Base-by-base conservation (phyloP, 1,140 invertebrate genomes). In the Platorchestia sp. region DNA sequence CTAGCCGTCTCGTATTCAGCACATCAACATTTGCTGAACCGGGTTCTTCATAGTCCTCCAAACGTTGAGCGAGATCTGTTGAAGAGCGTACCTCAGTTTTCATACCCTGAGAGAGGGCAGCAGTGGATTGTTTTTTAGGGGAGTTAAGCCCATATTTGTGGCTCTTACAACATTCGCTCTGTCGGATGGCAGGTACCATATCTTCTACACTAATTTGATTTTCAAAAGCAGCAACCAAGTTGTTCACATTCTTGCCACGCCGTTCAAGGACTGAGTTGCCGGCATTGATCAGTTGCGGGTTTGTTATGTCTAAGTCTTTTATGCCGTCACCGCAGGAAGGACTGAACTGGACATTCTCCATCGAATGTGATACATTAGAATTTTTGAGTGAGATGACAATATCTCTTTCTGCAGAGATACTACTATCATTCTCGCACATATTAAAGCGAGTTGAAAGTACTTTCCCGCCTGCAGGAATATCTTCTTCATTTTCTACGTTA, bases 1-100 rank as follows among this genome's bases (percentile, higher is more conserved):
- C 40, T 0, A 93, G n/a, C n/a, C 91, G 44, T 45, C 44, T 93
- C 10, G 91, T 93, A 40, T 93, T 93, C 19, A 93, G 45, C 36
- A 93, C 91, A 44, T 93, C 91, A 47, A 93, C 91, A 44, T 44
- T 40, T 44, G 91, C 91, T 45, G 91, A 93, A 93, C 91, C 91
- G 40, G 91, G 44, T 14, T 93, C 91, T n/a, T 93, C 91, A 41
- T 44, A 75, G 59, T 75, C 59, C 27, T 75, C 59, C 59, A 36
- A 14, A 75, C 59, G 59, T 36, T 3, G 27, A 1, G 36, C 59
- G 59, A 75, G 59, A 27, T 75, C 59, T 22, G 10, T 75, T 36
- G 59, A 36, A 14, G 59, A 27, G 1, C 27, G 1, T 75, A 75
- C 1, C 27, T 36, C 27, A 75, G 59, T 75, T 19, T 75, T 75